Evolutionary conservation across 2,797 vertebrate genomes (phyloP).

Genomic region (Oryzias dopingdopingensis): DNA sequence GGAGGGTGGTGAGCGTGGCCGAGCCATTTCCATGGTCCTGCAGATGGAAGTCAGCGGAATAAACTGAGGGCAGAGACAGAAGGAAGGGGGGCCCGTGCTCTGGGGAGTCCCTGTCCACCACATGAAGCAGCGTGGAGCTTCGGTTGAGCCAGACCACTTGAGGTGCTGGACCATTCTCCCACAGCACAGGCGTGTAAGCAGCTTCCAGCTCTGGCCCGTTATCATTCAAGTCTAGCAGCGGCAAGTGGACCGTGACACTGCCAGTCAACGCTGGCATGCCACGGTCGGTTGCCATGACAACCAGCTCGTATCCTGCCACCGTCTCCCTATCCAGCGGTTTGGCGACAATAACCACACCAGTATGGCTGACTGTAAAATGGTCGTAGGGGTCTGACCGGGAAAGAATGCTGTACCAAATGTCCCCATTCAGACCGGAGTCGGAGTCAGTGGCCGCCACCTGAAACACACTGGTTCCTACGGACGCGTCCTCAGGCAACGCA

Average conservation of each 20-base stretch:
- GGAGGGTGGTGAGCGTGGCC: constrained; percentile 83
- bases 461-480: constrained; percentile 77
- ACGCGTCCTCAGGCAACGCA: constrained; percentile 78
- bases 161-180: constrained; percentile 83
- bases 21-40: constrained; percentile 86
- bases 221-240: constrained; percentile 86
- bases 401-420: constrained; percentile 80
- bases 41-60: constrained; percentile 83
- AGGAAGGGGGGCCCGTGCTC: constrained; percentile 84
- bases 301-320: constrained; percentile 72
- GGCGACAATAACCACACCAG: constrained; percentile 77
- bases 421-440: constrained; percentile 82
- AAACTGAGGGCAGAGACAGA: constrained; percentile 74
- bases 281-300: constrained; percentile 84
- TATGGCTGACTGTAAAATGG: constrained; percentile 78
- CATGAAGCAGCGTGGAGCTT: constrained; percentile 81
- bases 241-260: constrained; percentile 78
- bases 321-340: constrained; percentile 80
- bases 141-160: constrained; percentile 81
- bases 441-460: constrained; percentile 80
- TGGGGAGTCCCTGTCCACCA: constrained; percentile 79
- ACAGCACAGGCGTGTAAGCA: constrained; percentile 81
- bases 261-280: constrained; percentile 81
- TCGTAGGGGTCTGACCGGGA: constrained; percentile 77
- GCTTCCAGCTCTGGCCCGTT: constrained; percentile 85